Evolutionary conservation across 2,113 vertebrate species (phyloP).

Genomic region (Paracanthobrama guichenoti): DNA sequence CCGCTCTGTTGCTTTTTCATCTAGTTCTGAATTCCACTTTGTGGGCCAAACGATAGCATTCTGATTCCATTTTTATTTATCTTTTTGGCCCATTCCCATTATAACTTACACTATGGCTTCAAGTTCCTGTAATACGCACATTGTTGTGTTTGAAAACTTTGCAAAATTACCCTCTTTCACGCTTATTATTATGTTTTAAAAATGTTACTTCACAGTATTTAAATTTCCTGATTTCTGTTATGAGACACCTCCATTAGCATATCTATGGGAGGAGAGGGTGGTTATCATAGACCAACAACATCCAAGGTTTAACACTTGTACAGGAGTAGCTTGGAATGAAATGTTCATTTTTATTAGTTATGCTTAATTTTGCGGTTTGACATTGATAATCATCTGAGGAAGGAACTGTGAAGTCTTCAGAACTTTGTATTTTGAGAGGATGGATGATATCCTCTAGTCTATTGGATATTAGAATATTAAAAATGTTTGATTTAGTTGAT

Average conservation of each 20-base stretch:
- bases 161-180: not conserved
- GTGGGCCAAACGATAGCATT: not conserved
- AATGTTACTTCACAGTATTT: not conserved
- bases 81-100: not conserved
- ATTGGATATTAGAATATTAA: too few species aligned
- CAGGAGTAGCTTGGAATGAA: not conserved
- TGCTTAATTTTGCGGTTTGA: not conserved
- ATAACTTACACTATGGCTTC: not conserved
- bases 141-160: not conserved
- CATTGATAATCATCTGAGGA: not conserved
- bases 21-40: conserved; percentile 25
- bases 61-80: conserved; percentile 38
- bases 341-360: not conserved
- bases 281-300: not conserved
- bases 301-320: not conserved
- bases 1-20: conserved; percentile 7
- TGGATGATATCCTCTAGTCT: not conserved
- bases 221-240: not conserved
- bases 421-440: not conserved
- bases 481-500: too few species aligned
- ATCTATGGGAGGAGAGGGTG: not conserved
- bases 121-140: not conserved
- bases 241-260: not conserved
- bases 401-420: not conserved
- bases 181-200: not conserved